Evolutionary conservation across 1,140 invertebrate species (phyloP), one percentile per base, ranked within the genome.

Genomic region (Pogonomyrmex californicus): DNA sequence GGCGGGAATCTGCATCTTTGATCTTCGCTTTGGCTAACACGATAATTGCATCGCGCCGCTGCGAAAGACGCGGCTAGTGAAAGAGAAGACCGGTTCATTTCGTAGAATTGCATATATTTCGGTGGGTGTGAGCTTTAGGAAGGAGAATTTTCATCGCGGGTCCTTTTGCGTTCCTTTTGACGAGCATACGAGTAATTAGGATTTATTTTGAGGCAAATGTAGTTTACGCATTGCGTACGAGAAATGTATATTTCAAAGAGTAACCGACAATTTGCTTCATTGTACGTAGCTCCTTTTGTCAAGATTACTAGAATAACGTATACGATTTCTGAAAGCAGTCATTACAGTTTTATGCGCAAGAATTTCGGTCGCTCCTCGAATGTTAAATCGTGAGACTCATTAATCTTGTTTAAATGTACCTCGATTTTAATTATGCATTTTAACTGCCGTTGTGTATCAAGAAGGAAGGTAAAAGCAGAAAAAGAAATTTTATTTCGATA

Each of bases 11-110:
- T 51, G 54, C 68, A 73, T 86, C 66, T 87, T 78, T 87, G 71
- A 66, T 87, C 49, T 77, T 47, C 65, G 73, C 58, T 86, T 78
- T 86, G 14, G 65, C 41, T 86, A 86, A 86, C 85, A 60, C 63
- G 77, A 70, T 79, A 60, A 82, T 77, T 65, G 83, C 76, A 66
- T 85, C 66, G 60, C 63, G 62, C 36, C 63, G 62, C 36, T 75
- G 14, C 17, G n/a, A 86, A 78, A 75, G 54, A 33, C 36, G 63
- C 65, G 38, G 36, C n/a, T 12, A 49, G 41, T 14, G 47, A 77
- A 49, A 33, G 41, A 77, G 70, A 6, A 36, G n/a, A 62, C 23
- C 23, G 47, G 44, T 77, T 85, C 41, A 85, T 85, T 85, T 65
- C 60, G 38, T 30, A 23, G 38, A 17, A 85, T 54, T 51, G 71